Percentiles rank a stretch among this genome's conserved stretches.
phyloP scores from a whole-genome alignment of 1,140 invertebrate genomes.

The Solenopsis invicta region DNA sequence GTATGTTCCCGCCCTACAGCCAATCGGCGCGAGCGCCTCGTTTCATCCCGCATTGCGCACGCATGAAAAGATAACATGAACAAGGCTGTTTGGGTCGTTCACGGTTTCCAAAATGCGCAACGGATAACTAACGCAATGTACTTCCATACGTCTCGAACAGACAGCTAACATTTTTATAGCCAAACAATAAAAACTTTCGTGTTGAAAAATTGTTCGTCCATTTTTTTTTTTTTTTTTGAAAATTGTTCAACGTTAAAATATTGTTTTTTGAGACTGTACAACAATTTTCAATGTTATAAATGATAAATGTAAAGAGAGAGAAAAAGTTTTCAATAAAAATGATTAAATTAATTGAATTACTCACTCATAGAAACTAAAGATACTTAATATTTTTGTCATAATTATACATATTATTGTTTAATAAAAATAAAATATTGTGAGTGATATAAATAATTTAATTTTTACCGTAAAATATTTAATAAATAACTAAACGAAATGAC shows the following conservation, averaged over 20 bases:
- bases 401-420: not conserved
- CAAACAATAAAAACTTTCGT: not conserved
- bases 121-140: slow-evolving; percentile 36
- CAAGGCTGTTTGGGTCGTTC: slow-evolving; percentile 4
- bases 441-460: not conserved
- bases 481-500: not conserved
- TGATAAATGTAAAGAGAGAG: not conserved
- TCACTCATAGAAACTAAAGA: not conserved
- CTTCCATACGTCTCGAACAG: slow-evolving; percentile 30
- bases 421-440: slow-evolving; percentile 11
- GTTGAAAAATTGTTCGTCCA: not conserved
- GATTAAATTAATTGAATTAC: not conserved
- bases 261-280: not conserved
- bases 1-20: slow-evolving; percentile 81
- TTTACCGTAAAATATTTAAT: not conserved
- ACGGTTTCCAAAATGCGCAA: slow-evolving; percentile 44
- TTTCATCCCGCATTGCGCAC: slow-evolving; percentile 62
- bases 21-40: slow-evolving; percentile 80
- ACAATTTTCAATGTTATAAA: not conserved
- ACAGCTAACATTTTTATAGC: slow-evolving; percentile 80
- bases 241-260: not conserved
- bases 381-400: not conserved
- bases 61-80: slow-evolving; percentile 41
- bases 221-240: not conserved
- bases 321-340: slow-evolving; percentile 17